Conservation (phyloP, 2,888 invertebrate genomes). For the Drosophila nr. perissopoda region DNA sequence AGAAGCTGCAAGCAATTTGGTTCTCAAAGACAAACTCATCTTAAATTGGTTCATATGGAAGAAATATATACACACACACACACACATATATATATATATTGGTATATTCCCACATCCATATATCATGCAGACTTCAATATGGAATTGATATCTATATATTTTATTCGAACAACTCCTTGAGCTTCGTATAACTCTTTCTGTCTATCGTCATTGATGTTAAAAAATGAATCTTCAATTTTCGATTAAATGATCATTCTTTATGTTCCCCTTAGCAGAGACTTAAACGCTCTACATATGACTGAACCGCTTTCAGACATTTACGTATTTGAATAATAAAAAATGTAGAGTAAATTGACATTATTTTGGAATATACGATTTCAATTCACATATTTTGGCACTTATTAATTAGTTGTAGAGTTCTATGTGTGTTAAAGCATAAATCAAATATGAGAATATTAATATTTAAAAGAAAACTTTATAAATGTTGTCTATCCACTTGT, state of each 20-base stretch:
- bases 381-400: constrained; percentile 39
- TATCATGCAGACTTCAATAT: constrained; percentile 58
- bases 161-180: constrained; percentile 16
- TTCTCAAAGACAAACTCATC: constrained; percentile 43
- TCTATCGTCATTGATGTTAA: constrained; percentile 77
- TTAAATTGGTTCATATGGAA: constrained; percentile 12
- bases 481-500: constrained; percentile 69
- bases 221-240: constrained; percentile 59
- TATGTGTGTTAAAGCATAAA: constrained; percentile 48
- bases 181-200: constrained; percentile 21
- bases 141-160: constrained; percentile 65
- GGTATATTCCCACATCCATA: constrained; percentile 5
- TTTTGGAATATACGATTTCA: constrained; percentile 17
- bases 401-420: constrained; percentile 46
- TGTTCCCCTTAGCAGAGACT: constrained; percentile 22
- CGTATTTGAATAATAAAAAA: constrained; percentile 11
- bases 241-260: constrained; percentile 19
- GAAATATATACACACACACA: not conserved
- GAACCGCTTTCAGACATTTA: constrained; percentile 47
- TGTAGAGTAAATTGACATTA: constrained; percentile 2
- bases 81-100: not conserved
- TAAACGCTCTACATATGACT: constrained; percentile 43
- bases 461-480: constrained; percentile 64
- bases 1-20: constrained; percentile 57
- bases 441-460: constrained; percentile 49